Evolutionary conservation across 2,113 vertebrate genomes (phyloP), one percentile per base, ranked within the genome.

Genomic region (Melozone crissalis): DNA sequence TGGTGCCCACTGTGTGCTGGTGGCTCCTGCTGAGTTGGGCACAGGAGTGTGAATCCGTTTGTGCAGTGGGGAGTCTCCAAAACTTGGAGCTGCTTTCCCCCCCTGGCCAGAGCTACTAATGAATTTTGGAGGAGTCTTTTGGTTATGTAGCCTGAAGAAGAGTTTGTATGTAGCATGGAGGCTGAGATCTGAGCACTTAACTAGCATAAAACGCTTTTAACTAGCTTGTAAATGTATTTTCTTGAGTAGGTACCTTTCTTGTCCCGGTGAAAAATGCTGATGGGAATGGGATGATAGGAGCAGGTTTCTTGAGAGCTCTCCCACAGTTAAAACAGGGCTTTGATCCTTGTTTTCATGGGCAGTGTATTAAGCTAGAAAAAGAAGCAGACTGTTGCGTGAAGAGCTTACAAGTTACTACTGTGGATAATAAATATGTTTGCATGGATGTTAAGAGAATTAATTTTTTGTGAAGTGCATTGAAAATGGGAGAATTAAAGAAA

Each of bases 381-480:
- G 24, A 72, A 26, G n/a, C 26, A 65, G 35, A 44, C 65, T 2
- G 0, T 57, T 78, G 13, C 4, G 5, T 59, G n/a, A 91, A 94
- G 54, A 81, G 58, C 46, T 95, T 82, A 73, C 66, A 54, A 22
- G n/a, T 80, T 82, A 65, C 27, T 72, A 65, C 49, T 66, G 54
- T 61, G 62, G 49, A 58, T 89, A 84, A 87, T 93, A 95, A 91
- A 76, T 83, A 54, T 62, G 71, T 80, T 89, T 91, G 49, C 41
- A 37, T 84, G 81, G 66, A 46, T 37, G n/a, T 89, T 94, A 95
- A 91, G 84, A 87, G 93, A 84, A 91, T 95, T 93, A 77, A 74
- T 93, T 63, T 77, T 82, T 94, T 95, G 79, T 59, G 46, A 73
- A 69, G 61, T 67, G 44, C 73, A 11, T 55, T 61, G 71, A 39